A percentile compares a stretch with the other conserved stretches of the same genome.
phyloP scores from a whole-genome alignment of 2,888 invertebrate species.

The Physocephala rufipes region DNA sequence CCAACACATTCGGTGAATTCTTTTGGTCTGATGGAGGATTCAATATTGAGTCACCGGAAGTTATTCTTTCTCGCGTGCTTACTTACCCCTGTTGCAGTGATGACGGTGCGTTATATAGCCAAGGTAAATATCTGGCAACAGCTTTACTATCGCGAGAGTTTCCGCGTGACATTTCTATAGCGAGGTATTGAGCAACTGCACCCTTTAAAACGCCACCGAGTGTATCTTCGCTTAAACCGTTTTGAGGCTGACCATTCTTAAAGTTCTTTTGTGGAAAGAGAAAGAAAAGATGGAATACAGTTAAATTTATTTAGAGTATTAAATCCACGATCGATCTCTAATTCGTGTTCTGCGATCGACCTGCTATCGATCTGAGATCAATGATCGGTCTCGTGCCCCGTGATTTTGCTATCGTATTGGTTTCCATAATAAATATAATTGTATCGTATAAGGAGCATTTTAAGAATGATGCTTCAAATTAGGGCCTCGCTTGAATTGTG shows the following conservation, averaged over 20 bases:
- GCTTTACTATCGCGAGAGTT: conserved; percentile 85
- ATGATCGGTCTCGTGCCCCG: too few relatives aligned
- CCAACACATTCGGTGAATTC: conserved; percentile 96
- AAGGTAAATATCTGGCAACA: conserved; percentile 84
- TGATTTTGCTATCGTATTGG: too few relatives aligned
- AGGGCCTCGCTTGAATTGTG: too few relatives aligned
- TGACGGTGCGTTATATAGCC: conserved; percentile 86
- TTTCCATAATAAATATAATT: too few relatives aligned
- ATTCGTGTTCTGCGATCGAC: too few relatives aligned
- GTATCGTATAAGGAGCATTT: too few relatives aligned
- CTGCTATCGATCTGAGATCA: too few relatives aligned
- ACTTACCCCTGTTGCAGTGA: conserved; percentile 81
- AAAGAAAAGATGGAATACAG: neutral
- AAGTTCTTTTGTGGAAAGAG: conserved; percentile 52
- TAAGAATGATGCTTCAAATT: too few relatives aligned
- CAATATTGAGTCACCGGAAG: neutral
- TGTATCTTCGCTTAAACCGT: conserved; percentile 92
- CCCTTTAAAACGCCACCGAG: conserved; percentile 96
- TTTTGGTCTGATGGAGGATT: conserved; percentile 73
- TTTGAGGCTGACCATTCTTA: conserved; percentile 71
- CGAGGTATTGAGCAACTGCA: conserved; percentile 91
- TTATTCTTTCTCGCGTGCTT: neutral
- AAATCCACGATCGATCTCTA: too few relatives aligned
- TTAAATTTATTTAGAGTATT: neutral
- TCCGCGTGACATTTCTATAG: conserved; percentile 91